Evolutionary conservation across 2,113 vertebrate species (phyloP).

Genomic region (Festucalex cinctus): DNA sequence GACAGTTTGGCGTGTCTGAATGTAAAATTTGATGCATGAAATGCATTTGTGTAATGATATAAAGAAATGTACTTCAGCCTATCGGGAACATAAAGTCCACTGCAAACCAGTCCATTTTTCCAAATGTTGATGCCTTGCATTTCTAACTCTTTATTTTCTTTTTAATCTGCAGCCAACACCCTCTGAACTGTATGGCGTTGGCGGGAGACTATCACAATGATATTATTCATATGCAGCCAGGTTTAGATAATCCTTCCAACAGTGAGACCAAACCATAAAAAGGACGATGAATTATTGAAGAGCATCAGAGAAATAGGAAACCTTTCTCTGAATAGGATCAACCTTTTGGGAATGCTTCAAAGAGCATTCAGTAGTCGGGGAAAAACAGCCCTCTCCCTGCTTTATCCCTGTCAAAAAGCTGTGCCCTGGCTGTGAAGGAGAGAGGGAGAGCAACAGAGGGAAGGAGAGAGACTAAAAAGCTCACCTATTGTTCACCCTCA

Average conservation of each 20-base stretch:
- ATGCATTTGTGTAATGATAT: neutral
- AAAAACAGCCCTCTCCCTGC: slow-evolving; percentile 45
- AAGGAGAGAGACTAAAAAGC: slow-evolving; percentile 43
- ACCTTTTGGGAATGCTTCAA: slow-evolving; percentile 76
- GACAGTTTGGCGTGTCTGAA: too few species aligned
- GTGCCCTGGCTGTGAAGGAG: slow-evolving; percentile 52
- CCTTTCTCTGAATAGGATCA: slow-evolving; percentile 72
- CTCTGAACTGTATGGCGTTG: slow-evolving; percentile 39
- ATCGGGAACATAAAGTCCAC: slow-evolving; percentile 20
- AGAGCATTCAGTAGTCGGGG: slow-evolving; percentile 66
- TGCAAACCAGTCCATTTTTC: slow-evolving; percentile 27
- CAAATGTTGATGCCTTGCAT: slow-evolving; percentile 31
- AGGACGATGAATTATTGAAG: slow-evolving; percentile 73
- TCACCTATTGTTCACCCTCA: slow-evolving; percentile 67
- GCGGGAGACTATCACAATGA: slow-evolving; percentile 66
- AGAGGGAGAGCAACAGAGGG: slow-evolving; percentile 38
- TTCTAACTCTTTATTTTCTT: slow-evolving; percentile 19
- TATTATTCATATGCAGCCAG: slow-evolving; percentile 72
- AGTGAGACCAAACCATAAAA: slow-evolving; percentile 67
- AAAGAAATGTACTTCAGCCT: slow-evolving; percentile 35
- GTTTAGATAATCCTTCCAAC: slow-evolving; percentile 71
- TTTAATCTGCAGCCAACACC: slow-evolving; percentile 51
- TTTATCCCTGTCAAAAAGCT: slow-evolving; percentile 64
- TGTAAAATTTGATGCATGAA: too few species aligned
- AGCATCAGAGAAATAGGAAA: slow-evolving; percentile 73